Percentiles rank a stretch among this genome's conserved stretches.
These are phyloP conservation scores for Stichopus horrens DNA, from an alignment of 53 echinoderm and acorn worm genomes.

Conservation along the genomic window DNA sequence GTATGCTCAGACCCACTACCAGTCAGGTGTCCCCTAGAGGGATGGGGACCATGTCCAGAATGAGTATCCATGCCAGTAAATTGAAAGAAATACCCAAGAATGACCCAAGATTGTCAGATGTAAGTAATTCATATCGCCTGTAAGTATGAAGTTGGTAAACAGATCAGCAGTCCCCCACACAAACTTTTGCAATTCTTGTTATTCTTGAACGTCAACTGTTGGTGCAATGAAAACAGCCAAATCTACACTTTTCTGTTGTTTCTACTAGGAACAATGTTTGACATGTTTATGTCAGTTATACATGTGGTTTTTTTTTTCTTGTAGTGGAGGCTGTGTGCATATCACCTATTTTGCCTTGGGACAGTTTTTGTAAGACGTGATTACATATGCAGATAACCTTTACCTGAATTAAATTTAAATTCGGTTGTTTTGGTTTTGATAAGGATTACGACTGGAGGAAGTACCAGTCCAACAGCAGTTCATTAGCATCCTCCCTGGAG, in stretches of 20 bases:
- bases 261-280: no score
- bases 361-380: not conserved
- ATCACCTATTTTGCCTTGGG: not conserved
- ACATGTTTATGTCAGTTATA: no score
- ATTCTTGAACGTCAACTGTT: no score
- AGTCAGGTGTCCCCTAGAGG: constrained; percentile 48
- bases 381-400: no score
- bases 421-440: not conserved
- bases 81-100: constrained; percentile 88
- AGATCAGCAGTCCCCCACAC: no score
- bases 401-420: not conserved
- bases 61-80: constrained; percentile 83
- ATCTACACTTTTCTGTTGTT: no score
- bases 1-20: constrained; percentile 15
- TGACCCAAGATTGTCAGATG: constrained; percentile 88
- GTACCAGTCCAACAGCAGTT: constrained; percentile 86
- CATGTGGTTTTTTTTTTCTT: no score
- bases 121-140: constrained; percentile 50
- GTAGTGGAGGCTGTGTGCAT: no score
- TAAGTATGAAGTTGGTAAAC: no score
- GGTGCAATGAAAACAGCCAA: no score
- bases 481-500: constrained; percentile 90
- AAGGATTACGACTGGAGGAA: constrained; percentile 98
- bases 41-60: constrained; percentile 61
- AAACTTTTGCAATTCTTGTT: no score